A percentile compares a stretch with the other conserved stretches of the same genome.
Conservation (phyloP, 2,888 invertebrate species). For the Polietes domitor region DNA sequence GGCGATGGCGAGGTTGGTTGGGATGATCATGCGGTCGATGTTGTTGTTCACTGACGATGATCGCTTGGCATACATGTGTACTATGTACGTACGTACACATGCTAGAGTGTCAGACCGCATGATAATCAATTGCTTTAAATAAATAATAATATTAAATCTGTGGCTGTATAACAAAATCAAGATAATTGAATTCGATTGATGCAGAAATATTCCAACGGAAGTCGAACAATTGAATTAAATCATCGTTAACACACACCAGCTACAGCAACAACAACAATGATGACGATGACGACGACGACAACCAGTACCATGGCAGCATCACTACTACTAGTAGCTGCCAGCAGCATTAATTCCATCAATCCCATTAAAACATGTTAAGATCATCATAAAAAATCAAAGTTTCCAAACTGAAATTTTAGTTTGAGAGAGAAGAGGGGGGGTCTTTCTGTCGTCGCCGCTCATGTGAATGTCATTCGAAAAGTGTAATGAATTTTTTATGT, state of each 20-base stretch:
- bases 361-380: conserved; percentile 43
- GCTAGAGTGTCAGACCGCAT: conserved; percentile 56
- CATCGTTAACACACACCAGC: conserved; percentile 51
- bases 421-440: conserved; percentile 27
- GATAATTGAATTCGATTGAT: conserved; percentile 71
- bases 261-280: not conserved
- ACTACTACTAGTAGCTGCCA: not conserved
- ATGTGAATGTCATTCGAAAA: not conserved
- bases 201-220: conserved; percentile 68
- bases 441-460: not conserved
- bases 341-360: conserved; percentile 27
- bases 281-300: no score
- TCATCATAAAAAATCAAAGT: conserved; percentile 64
- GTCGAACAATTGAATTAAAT: conserved; percentile 67
- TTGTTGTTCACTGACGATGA: not conserved
- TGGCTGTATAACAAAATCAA: conserved; percentile 55
- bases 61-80: not conserved
- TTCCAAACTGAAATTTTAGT: conserved; percentile 46
- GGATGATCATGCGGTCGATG: not conserved
- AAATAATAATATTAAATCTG: conserved; percentile 65
- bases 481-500: conserved; percentile 46
- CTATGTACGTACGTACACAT: not conserved
- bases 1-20: not conserved
- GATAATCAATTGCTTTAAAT: conserved; percentile 68
- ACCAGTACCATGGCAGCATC: not conserved